Evolutionary conservation across 2,888 invertebrate genomes (phyloP).

Genomic region (Standfussiana lucernea): DNA sequence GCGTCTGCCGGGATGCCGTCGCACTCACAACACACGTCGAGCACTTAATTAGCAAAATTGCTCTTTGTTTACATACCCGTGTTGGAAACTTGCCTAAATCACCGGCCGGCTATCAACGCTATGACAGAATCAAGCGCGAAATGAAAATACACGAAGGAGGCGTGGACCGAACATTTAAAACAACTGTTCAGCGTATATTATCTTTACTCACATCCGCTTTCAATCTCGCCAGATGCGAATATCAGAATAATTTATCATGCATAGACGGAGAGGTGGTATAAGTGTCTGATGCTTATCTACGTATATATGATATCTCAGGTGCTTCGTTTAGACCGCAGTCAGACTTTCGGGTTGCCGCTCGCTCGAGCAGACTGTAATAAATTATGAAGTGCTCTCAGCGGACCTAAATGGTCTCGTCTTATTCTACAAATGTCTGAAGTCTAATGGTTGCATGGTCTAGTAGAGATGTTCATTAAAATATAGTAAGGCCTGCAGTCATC

Average conservation of each 20-base stretch:
- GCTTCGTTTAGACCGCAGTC: conserved; percentile 29
- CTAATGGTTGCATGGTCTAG: not conserved
- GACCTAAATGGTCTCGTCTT: conserved; percentile 23
- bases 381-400: conserved; percentile 47
- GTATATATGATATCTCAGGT: conserved; percentile 34
- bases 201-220: conserved; percentile 35
- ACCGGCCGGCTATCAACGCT: conserved; percentile 59
- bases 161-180: conserved; percentile 40
- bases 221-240: conserved; percentile 43
- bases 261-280: conserved; percentile 15
- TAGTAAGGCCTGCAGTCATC: conserved; percentile 9
- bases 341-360: conserved; percentile 22
- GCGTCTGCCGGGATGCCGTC: conserved; percentile 68
- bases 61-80: conserved; percentile 80
- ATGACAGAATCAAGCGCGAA: conserved; percentile 59
- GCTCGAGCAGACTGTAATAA: conserved; percentile 35
- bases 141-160: conserved; percentile 53
- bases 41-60: conserved; percentile 88
- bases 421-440: conserved; percentile 25
- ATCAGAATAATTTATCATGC: conserved; percentile 40
- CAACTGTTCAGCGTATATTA: conserved; percentile 33
- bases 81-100: conserved; percentile 81
- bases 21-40: conserved; percentile 75
- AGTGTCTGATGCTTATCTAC: conserved; percentile 29
- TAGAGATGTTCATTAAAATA: conserved; percentile 24